A percentile compares a stretch with the other conserved stretches of the same genome.
phyloP scores from a whole-genome alignment of 2,797 vertebrate species.

The Eospalax fontanierii region DNA sequence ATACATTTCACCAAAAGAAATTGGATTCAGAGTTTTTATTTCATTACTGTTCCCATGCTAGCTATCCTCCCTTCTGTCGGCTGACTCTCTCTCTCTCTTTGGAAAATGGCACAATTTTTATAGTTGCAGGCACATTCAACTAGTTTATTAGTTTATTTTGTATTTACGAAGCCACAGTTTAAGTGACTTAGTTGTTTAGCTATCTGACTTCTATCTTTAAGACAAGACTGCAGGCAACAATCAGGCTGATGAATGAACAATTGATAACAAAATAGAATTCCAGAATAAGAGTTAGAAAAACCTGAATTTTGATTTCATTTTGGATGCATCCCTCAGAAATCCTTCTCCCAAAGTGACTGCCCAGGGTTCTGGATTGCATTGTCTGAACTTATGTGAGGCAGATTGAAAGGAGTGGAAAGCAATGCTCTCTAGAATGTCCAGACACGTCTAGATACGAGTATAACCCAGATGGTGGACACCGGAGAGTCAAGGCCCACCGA shows the following conservation, averaged over 20 bases:
- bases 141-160: conserved; percentile 37
- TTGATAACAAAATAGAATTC: conserved; percentile 12
- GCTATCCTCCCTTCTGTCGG: conserved; percentile 61
- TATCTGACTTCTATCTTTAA: conserved; percentile 17
- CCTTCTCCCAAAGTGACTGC: not conserved
- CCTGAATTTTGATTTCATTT: conserved; percentile 45
- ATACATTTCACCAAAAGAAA: conserved; percentile 77
- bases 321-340: not conserved
- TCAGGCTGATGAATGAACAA: not conserved
- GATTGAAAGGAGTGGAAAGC: not conserved
- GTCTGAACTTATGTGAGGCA: not conserved
- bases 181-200: conserved; percentile 30
- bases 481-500: not conserved
- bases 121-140: conserved; percentile 49
- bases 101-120: conserved; percentile 62
- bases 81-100: conserved; percentile 51
- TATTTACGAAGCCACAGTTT: conserved; percentile 23
- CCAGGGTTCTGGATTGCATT: not conserved
- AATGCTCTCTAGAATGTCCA: not conserved
- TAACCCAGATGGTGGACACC: not conserved
- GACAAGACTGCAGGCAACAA: conserved; percentile 2
- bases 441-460: not conserved
- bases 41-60: conserved; percentile 68
- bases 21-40: conserved; percentile 77
- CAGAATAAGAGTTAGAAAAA: not conserved